Percentiles rank a stretch among this genome's conserved stretches.
These are phyloP conservation scores for Corydoras maculifer DNA, from an alignment of 2,113 vertebrate species.

Conservation along the genomic window DNA sequence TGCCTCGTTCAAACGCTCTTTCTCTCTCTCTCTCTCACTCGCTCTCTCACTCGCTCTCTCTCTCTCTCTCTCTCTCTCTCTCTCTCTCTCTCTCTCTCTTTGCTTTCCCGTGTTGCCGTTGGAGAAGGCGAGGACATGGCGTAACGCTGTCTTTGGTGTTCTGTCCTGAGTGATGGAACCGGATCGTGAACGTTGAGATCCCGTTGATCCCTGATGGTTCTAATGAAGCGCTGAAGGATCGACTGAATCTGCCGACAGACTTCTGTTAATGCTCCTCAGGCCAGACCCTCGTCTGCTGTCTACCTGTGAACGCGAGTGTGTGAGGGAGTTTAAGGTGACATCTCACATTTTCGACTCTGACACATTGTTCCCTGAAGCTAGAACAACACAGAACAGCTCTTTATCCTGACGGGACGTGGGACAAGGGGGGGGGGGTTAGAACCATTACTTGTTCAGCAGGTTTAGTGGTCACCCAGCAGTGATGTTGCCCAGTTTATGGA, in stretches of 20 bases:
- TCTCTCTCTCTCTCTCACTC: background rate
- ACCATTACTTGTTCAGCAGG: too few species aligned
- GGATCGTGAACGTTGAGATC: background rate
- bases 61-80: background rate
- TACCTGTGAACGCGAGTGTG: background rate
- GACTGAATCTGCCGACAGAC: background rate
- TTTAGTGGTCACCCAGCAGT: too few species aligned
- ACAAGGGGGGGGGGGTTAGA: too few species aligned
- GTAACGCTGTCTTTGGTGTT: background rate
- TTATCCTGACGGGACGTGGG: too few species aligned
- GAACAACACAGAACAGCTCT: too few species aligned
- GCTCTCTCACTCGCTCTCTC: background rate
- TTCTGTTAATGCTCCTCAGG: background rate
- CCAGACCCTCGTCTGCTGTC: background rate
- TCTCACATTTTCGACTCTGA: conserved; percentile 34
- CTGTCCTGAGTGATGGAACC: background rate
- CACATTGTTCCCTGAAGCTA: conserved; percentile 32
- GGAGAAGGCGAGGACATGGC: background rate
- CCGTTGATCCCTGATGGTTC: background rate
- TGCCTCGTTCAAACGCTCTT: background rate
- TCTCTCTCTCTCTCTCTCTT: too few species aligned
- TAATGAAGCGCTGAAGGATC: background rate
- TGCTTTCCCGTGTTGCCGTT: background rate
- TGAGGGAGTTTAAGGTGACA: conserved; percentile 11
- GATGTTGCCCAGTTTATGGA: too few species aligned